Evolutionary conservation across 92 coral and sea anemone genomes (phyloP).

Genomic region (Metridium senile): DNA sequence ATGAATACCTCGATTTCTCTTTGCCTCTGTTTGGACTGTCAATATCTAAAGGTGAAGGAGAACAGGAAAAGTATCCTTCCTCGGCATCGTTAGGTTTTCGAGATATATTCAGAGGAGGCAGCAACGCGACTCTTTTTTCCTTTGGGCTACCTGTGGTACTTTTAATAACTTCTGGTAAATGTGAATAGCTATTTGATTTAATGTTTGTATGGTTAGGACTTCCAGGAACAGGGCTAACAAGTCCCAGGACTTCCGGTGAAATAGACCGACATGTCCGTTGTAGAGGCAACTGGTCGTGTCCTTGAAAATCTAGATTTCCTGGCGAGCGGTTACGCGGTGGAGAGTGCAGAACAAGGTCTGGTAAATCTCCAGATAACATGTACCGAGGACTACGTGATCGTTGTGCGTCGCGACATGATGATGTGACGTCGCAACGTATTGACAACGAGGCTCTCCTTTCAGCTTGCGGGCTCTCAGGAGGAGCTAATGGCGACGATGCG

Average conservation of each 20-base stretch:
- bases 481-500: slow-evolving; percentile 23
- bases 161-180: slow-evolving; percentile 44
- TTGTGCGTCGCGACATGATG: slow-evolving; percentile 19
- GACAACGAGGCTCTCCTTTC: slow-evolving; percentile 19
- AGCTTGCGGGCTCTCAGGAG: not conserved
- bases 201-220: not conserved
- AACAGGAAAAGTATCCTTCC: slow-evolving; percentile 73
- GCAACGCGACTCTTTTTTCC: slow-evolving; percentile 45
- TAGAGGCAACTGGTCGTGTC: not conserved
- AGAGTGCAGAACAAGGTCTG: slow-evolving; percentile 66
- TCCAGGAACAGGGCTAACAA: slow-evolving; percentile 17
- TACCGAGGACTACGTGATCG: slow-evolving; percentile 17
- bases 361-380: slow-evolving; percentile 41
- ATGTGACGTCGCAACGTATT: slow-evolving; percentile 23
- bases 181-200: slow-evolving; percentile 2
- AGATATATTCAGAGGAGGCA: slow-evolving; percentile 68
- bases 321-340: slow-evolving; percentile 18
- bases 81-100: slow-evolving; percentile 52
- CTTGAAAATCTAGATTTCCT: not conserved
- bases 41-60: slow-evolving; percentile 68
- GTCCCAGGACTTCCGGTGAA: not conserved
- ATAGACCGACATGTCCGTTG: slow-evolving; percentile 2
- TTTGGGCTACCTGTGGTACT: slow-evolving; percentile 57
- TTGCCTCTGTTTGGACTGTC: slow-evolving; percentile 62
- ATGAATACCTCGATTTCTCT: slow-evolving; percentile 59